These are phyloP conservation scores for Watsonalla binaria DNA, from an alignment of 2,888 invertebrate genomes.

Conservation along the genomic window DNA sequence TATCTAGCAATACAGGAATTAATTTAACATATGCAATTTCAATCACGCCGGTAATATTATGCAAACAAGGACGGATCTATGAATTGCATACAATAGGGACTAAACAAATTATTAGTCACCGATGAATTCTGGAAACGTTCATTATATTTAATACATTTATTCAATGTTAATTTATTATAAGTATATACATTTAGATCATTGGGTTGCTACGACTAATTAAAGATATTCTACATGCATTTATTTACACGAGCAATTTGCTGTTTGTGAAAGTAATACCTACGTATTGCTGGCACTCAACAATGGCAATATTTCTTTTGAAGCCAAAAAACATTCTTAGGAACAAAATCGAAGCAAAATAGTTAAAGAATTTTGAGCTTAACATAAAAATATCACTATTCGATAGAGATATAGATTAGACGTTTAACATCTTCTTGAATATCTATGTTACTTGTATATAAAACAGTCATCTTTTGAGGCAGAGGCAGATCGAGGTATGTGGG, in stretches of 20 bases:
- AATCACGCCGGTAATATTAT: not conserved
- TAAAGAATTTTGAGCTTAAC: too few relatives aligned
- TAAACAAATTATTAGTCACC: constrained; percentile 8
- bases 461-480: too few relatives aligned
- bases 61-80: not conserved
- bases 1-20: not conserved
- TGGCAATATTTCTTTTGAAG: too few relatives aligned
- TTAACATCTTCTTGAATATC: too few relatives aligned
- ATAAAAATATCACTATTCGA: too few relatives aligned
- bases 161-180: constrained; percentile 38
- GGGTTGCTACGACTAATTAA: constrained; percentile 21
- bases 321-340: too few relatives aligned
- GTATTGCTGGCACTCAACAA: not conserved
- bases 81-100: not conserved
- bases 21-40: not conserved
- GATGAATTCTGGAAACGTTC: constrained; percentile 15
- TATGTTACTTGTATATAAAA: too few relatives aligned
- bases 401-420: too few relatives aligned
- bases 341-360: too few relatives aligned
- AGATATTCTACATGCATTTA: constrained; percentile 3
- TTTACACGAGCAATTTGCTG: not conserved
- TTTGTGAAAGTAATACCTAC: not conserved
- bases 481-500: too few relatives aligned
- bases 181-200: constrained; percentile 24
- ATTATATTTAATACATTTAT: constrained; percentile 25